These are phyloP conservation scores for Lasioglossum marginatum DNA, from an alignment of 2,888 invertebrate genomes.

Conservation along the genomic window DNA sequence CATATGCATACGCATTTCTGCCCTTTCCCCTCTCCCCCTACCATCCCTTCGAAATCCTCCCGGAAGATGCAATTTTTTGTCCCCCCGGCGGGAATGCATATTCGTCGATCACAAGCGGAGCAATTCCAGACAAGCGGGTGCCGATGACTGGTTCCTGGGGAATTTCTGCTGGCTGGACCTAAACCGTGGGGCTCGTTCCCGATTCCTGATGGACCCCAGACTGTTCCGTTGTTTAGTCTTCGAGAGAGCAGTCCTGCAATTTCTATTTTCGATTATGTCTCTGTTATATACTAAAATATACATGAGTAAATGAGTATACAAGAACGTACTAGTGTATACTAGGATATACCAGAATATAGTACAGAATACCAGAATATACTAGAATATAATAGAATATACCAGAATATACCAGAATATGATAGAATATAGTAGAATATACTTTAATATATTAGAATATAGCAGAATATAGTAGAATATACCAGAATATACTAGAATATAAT, in stretches of 20 bases:
- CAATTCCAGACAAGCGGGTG: slow-evolving; percentile 51
- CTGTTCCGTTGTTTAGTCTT: background rate
- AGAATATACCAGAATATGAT: too few species aligned
- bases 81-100: slow-evolving; percentile 44
- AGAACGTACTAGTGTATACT: too few species aligned
- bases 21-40: background rate
- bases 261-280: too few species aligned
- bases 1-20: slow-evolving; percentile 56
- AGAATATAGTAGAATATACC: too few species aligned
- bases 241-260: background rate
- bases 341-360: too few species aligned
- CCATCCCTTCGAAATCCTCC: background rate
- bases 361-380: too few species aligned
- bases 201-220: background rate
- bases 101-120: slow-evolving; percentile 56
- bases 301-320: too few species aligned
- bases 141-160: slow-evolving; percentile 44
- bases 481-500: too few species aligned
- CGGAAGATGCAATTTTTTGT: slow-evolving; percentile 34
- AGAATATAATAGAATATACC: too few species aligned
- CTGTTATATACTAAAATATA: too few species aligned
- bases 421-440: too few species aligned
- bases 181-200: background rate
- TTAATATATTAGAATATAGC: too few species aligned
- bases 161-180: slow-evolving; percentile 11